These are phyloP conservation scores for human (Homo sapiens) DNA, from an alignment of 2,113 vertebrate species.

Conservation along the genomic window DNA sequence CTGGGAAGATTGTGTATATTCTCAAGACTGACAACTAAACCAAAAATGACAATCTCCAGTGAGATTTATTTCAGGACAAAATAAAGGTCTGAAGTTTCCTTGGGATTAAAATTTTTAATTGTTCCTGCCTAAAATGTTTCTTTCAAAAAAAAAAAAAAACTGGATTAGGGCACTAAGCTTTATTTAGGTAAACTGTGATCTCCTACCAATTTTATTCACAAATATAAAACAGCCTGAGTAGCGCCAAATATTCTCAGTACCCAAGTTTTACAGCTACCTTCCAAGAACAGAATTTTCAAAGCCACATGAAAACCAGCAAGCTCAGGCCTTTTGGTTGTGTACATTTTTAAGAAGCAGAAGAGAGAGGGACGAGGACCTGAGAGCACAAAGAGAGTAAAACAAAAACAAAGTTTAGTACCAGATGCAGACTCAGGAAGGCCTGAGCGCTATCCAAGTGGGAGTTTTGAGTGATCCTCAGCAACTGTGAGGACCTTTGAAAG, in stretches of 20 bases:
- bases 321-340: not conserved
- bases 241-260: slow-evolving; percentile 2
- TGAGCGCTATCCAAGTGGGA: not conserved
- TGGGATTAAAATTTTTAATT: not conserved
- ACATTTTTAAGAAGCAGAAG: slow-evolving; percentile 17
- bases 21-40: not conserved
- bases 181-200: not conserved
- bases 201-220: not conserved
- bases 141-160: not conserved
- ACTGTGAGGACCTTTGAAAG: not conserved
- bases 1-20: not conserved
- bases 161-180: not conserved
- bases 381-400: not conserved
- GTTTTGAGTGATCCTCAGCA: not conserved
- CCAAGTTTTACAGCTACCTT: not conserved
- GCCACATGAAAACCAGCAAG: not conserved
- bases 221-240: slow-evolving; percentile 28
- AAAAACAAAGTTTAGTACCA: not conserved
- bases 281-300: slow-evolving; percentile 53
- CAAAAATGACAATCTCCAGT: not conserved
- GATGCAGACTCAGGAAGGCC: not conserved
- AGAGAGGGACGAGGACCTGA: not conserved
- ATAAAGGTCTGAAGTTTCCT: slow-evolving; percentile 10
- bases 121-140: not conserved
- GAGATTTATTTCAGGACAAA: not conserved